Base-by-base conservation (phyloP, 2,797 vertebrate species). In the Eptatretus atami region DNA sequence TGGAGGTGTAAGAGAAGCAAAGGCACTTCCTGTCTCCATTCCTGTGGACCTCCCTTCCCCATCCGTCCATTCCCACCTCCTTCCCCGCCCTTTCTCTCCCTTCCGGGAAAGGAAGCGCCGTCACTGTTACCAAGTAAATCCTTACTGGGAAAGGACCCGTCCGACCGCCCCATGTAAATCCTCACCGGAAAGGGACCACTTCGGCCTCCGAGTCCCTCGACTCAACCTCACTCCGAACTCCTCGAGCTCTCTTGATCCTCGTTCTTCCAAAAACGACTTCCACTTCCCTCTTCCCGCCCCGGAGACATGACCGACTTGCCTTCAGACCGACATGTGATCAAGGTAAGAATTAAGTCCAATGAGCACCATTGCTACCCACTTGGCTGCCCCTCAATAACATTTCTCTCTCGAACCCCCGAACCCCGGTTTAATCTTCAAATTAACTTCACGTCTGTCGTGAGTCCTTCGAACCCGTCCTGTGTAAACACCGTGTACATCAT, bases 91-190 rank as follows among this genome's bases (percentile, higher is more conserved):
- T 61, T 12, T 61, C n/a, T n/a, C 25, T 61, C 11, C 12, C 57
- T 61, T 61, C 57, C 57, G n/a, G 57, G 57, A 61, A 61, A 61
- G 57, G 57, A n/a, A 10, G 57, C n/a, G 31, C n/a, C 57, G 57
- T 61, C 57, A 61, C n/a, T 61, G n/a, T 61, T 44, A 44, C 31
- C 31, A 61, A 9, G 57, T 25, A 61, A 61, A 61, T 61, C 57
- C 57, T 61, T 61, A n/a, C 57, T 12, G 57, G 57, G 11, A 61
- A 61, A 25, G n/a, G 10, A 61, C n/a, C n/a, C 3, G 31, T 4
- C 6, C 31, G 31, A 8, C 31, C 31, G 4, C 19, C 19, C 19
- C 19, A 60, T 60, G 55, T 19, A 60, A 60, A 60, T 60, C 55
- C 55, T 60, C 19, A 14, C 55, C 55, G 55, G 55, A 60, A 60